phyloP scores from a whole-genome alignment of 2,113 vertebrate species.

The Gasterosteus aculeatus region DNA sequence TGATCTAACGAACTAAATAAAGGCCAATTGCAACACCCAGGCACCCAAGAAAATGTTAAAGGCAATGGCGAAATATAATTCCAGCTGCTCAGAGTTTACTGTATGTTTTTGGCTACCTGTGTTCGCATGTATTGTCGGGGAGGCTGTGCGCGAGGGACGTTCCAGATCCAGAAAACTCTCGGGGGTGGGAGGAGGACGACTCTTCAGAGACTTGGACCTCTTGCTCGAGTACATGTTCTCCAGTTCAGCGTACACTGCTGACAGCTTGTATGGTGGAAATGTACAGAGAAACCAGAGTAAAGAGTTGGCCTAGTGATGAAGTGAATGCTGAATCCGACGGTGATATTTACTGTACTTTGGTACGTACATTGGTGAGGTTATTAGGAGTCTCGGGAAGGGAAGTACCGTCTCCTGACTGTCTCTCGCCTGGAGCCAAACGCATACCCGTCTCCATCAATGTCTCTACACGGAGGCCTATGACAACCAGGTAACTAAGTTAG shows the following conservation, averaged over 20 bases:
- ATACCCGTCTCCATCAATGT: constrained; percentile 83
- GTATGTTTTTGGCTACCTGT: constrained; percentile 70
- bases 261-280: constrained; percentile 83
- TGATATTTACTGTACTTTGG: neutral
- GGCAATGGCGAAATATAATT: constrained; percentile 1
- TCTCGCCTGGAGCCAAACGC: constrained; percentile 90
- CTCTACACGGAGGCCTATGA: constrained; percentile 80
- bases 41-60: neutral
- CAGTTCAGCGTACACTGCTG: constrained; percentile 92
- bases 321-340: neutral
- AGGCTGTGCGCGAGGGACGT: constrained; percentile 75
- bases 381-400: constrained; percentile 95
- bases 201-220: constrained; percentile 81
- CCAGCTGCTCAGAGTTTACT: constrained; percentile 5
- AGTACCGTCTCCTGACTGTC: constrained; percentile 94
- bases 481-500: constrained; percentile 16
- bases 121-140: constrained; percentile 73
- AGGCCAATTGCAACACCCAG: neutral
- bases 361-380: constrained; percentile 86
- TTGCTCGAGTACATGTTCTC: constrained; percentile 91
- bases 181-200: constrained; percentile 81
- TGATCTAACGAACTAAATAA: neutral
- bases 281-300: constrained; percentile 46
- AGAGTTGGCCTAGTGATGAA: constrained; percentile 12
- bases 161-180: constrained; percentile 79